Evolutionary conservation across 2,113 vertebrate genomes (phyloP).

Genomic region (Uria aalge): DNA sequence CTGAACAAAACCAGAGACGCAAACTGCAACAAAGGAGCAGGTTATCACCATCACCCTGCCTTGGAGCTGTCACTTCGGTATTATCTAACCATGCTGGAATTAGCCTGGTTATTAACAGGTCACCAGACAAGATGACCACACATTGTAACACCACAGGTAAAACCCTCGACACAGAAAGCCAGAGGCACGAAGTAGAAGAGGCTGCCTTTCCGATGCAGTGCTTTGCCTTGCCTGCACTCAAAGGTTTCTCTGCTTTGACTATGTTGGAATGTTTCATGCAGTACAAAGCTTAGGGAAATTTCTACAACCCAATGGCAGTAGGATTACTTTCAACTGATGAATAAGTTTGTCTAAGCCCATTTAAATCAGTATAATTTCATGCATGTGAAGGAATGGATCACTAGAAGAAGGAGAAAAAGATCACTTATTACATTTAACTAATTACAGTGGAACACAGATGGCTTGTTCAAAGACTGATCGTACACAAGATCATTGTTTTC

Average conservation of each 20-base stretch:
- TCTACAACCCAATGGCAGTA: background rate
- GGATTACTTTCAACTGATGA: background rate
- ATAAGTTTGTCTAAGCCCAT: background rate
- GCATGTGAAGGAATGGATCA: background rate
- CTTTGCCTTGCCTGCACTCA: background rate
- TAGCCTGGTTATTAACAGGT: background rate
- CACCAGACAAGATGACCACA: background rate
- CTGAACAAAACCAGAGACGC: background rate
- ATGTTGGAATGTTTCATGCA: background rate
- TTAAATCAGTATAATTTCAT: background rate
- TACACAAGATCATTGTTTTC: background rate
- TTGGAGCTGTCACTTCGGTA: background rate
- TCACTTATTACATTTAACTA: background rate
- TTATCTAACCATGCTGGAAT: background rate
- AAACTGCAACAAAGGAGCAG: rapidly evolving
- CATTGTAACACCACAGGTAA: background rate
- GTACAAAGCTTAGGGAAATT: background rate
- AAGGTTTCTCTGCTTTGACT: background rate
- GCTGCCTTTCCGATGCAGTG: too few relatives aligned
- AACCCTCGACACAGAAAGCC: background rate
- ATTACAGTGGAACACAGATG: background rate
- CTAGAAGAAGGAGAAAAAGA: background rate
- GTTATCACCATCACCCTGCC: background rate
- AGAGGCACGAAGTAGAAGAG: background rate
- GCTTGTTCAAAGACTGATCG: background rate